A percentile compares a stretch with the other conserved stretches of the same genome.
Evolutionary conservation across 2,797 vertebrate species (phyloP).

Genomic region (Sebastes diploproa): DNA sequence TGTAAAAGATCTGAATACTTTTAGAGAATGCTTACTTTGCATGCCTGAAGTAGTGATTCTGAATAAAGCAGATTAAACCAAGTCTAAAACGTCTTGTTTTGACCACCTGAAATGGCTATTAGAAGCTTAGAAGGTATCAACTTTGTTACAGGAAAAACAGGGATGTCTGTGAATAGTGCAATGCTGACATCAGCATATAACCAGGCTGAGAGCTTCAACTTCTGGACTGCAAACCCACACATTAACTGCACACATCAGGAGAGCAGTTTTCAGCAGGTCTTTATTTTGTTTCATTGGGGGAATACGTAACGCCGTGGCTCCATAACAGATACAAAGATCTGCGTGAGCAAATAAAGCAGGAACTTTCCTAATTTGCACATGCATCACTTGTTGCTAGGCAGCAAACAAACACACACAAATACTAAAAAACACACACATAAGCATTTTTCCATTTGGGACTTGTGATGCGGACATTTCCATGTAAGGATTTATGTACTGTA

Average conservation of each 20-base stretch:
- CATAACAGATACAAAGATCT: slow-evolving; percentile 53
- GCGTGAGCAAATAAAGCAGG: slow-evolving; percentile 63
- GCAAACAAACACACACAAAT: slow-evolving; percentile 55
- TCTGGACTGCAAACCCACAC: slow-evolving; percentile 2
- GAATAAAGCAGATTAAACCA: not conserved
- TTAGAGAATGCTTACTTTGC: not conserved
- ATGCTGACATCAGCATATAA: slow-evolving; percentile 33
- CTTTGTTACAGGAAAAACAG: slow-evolving; percentile 18
- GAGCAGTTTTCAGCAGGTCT: slow-evolving; percentile 30
- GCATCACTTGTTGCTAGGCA: slow-evolving; percentile 73
- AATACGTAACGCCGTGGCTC: slow-evolving; percentile 42
- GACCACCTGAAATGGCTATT: not conserved
- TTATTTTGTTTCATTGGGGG: slow-evolving; percentile 39
- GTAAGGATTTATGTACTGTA: slow-evolving; percentile 72
- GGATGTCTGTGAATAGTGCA: slow-evolving; percentile 5
- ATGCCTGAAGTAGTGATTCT: not conserved
- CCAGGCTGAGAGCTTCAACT: not conserved
- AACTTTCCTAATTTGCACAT: slow-evolving; percentile 65
- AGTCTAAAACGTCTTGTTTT: not conserved
- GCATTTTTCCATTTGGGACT: slow-evolving; percentile 68
- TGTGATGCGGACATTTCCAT: slow-evolving; percentile 72
- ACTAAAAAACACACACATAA: slow-evolving; percentile 24
- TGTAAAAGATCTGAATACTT: too few relatives aligned
- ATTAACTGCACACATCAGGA: slow-evolving; percentile 7
- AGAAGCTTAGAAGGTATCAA: not conserved